Evolutionary conservation across 2,888 invertebrate species (phyloP), one percentile per base, ranked within the genome.

Genomic region (Nemurella pictetii): DNA sequence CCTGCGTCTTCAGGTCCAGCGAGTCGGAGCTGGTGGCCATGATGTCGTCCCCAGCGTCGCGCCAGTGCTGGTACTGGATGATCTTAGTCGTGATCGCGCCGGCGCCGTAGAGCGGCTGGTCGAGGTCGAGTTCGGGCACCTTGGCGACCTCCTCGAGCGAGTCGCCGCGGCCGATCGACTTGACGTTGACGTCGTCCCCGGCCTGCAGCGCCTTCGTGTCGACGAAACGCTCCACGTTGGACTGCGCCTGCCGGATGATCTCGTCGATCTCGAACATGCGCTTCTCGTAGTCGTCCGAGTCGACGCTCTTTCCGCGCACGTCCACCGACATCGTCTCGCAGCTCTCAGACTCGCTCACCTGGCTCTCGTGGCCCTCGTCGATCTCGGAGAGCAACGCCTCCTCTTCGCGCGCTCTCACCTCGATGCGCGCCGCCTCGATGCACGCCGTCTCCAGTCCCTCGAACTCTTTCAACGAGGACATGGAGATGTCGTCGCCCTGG

Each of bases 381-480:
- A 92, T 92, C 89, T 91, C 91, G 0, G 91, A 89, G 7, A 98
- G 90, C 84, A 96, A 89, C 27, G 95, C 95, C 28, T 82, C 74
- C 89, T 97, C 97, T 90, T 96, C 96, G 88, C 95, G 94, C 0
- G 96, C 97, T 86, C 95, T 94, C 80, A 95, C 92, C 91, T 98
- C 97, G 83, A 96, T 95, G 88, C 94, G 93, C 87, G 96, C 94
- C 0, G 95, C 96, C 89, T 96, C 96, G 80, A 95, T 93, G 88
- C 97, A 96, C 28, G 97, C 97, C 86, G 94, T 95, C 91, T 98
- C 98, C 0, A 98, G 90, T 0, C 96, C 96, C 91, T 98, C 98
- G 89, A 98, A 98, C 89, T 98, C 98, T 89, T 96, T 96, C 28
- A 98, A 91, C 75, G 98, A 98, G 7, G 95, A 96, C 32, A 96